Percentiles rank a stretch among this genome's conserved stretches.
Evolutionary conservation across 2,888 invertebrate genomes (phyloP).

Genomic region (Thereva nobilitata): DNA sequence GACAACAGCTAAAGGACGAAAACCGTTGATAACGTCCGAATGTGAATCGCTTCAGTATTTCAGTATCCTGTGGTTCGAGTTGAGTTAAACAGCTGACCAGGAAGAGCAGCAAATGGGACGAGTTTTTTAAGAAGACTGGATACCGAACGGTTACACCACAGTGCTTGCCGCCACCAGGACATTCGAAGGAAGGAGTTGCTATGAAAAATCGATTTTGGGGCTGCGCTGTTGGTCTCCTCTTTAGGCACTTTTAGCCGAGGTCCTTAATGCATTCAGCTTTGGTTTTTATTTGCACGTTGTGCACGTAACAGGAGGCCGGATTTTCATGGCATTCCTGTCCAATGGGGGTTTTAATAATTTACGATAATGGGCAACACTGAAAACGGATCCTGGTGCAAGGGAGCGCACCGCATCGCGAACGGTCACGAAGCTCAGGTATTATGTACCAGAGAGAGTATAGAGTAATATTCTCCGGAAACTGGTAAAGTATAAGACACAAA

Average conservation of each 20-base stretch:
- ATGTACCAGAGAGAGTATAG: too few species aligned
- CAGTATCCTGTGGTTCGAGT: too few species aligned
- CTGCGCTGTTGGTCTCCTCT: conserved; percentile 36
- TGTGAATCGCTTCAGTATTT: too few species aligned
- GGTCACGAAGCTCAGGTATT: background rate
- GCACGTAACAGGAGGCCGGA: conserved; percentile 14
- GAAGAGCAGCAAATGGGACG: conserved; percentile 23
- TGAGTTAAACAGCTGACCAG: conserved; percentile 24
- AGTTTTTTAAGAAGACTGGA: conserved; percentile 21
- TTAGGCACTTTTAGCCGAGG: conserved; percentile 12
- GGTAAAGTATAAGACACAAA: too few species aligned
- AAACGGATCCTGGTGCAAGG: background rate
- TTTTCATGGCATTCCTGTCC: conserved; percentile 13
- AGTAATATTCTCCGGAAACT: too few species aligned
- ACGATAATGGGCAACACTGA: too few species aligned
- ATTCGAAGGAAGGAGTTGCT: conserved; percentile 16
- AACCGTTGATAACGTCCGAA: too few species aligned
- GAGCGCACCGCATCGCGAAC: conserved; percentile 1
- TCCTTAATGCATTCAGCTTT: conserved; percentile 19
- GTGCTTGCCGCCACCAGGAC: conserved; percentile 2
- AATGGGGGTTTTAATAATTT: conserved; percentile 15
- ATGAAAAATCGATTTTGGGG: conserved; percentile 38
- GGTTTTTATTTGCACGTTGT: conserved; percentile 23
- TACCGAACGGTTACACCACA: conserved; percentile 4
- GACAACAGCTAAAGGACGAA: too few species aligned